phyloP scores from a whole-genome alignment of 2,797 vertebrate genomes.

The Anableps anableps region DNA sequence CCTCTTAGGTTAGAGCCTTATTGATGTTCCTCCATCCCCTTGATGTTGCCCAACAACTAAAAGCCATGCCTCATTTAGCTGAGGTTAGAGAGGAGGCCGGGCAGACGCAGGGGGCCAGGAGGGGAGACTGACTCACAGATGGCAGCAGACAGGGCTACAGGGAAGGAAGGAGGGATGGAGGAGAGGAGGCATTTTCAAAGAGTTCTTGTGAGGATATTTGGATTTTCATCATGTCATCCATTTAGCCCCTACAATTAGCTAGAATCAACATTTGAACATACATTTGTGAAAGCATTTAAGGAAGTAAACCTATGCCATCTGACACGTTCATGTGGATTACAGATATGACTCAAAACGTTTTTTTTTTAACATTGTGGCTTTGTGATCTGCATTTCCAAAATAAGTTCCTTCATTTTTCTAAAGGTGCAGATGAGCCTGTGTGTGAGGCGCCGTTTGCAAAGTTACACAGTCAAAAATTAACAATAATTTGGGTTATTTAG shows the following conservation, averaged over 20 bases:
- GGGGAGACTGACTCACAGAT: conserved; percentile 50
- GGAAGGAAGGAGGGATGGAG: conserved; percentile 45
- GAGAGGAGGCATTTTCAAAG: conserved; percentile 7
- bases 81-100: conserved; percentile 65
- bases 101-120: conserved; percentile 48
- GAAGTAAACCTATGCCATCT: not conserved
- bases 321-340: not conserved
- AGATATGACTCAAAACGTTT: not conserved
- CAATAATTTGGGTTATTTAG: not conserved
- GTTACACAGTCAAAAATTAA: not conserved
- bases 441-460: not conserved
- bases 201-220: not conserved
- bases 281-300: not conserved
- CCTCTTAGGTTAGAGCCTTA: conserved; percentile 63
- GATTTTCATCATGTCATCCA: not conserved
- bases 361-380: not conserved
- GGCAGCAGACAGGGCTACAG: conserved; percentile 33
- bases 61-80: conserved; percentile 67
- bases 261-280: not conserved
- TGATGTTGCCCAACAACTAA: conserved; percentile 77
- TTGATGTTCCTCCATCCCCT: conserved; percentile 74
- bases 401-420: not conserved
- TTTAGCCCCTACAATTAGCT: not conserved
- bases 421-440: not conserved
- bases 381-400: not conserved